Base-by-base conservation (phyloP, 2,797 vertebrate species). In the Cossypha polioptera region DNA sequence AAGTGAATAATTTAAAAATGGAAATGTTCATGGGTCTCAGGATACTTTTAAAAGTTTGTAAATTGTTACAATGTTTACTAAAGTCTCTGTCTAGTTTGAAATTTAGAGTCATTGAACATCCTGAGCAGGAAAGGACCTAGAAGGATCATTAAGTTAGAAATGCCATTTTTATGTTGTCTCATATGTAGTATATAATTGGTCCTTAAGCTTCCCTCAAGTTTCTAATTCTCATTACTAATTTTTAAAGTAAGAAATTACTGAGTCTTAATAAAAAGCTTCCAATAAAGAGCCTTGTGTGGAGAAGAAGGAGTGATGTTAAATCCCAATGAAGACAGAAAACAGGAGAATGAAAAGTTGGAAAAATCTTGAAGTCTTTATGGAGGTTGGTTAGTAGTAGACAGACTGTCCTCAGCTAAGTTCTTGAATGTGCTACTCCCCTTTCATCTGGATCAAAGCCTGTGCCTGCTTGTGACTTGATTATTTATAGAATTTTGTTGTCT, bases 401-500 rank as follows among this genome's bases (percentile, higher is more conserved):
- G 43, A 42, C 5, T 77, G 25, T 33, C 31, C 35, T 50, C 67
- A 45, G 16, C 6, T 35, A 42, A 71, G 2, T 50, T 26, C 16
- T 61, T 67, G 11, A 50, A 51, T 76, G 47, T 79, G 5, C 18
- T 80, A 40, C 7, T 79, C 58, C 33, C 35, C 17, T 71, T 89
- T 38, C 25, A 35, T 25, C 38, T 57, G 75, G 33, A 85, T 43
- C 62, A 58, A 61, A 35, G 7, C 29, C 50, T 66, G n/a, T 48
- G 20, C 22, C 16, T 53, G 33, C 61, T 94, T 88, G 45, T 87
- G 75, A 63, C 68, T 50, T 2, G 5, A 16, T 85, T 94, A 85
- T 95, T 94, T 94, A 77, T 86, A 94, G 45, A 68, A 72, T 57
- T 71, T 83, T 88, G 29, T 91, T 86, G 92, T 86, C 65, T 85